phyloP scores from a whole-genome alignment of 2,113 vertebrate species.

The Brachirus orientalis region DNA sequence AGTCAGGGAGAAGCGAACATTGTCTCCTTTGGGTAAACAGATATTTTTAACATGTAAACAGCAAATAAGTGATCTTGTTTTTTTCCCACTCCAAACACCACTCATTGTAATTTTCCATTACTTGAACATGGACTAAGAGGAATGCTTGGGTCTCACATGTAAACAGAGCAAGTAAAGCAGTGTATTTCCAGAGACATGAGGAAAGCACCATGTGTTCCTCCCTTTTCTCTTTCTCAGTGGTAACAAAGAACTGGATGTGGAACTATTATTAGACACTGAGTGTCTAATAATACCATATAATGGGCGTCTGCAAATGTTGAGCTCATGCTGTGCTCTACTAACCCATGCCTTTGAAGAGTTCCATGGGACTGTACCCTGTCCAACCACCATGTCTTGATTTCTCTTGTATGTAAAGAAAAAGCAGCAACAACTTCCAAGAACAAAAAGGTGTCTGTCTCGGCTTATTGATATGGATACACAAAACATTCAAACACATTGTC shows the following conservation, averaged over 20 bases:
- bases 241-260: slow-evolving; percentile 22
- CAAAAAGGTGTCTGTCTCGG: not conserved
- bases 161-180: slow-evolving; percentile 1
- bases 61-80: slow-evolving; percentile 21
- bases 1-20: slow-evolving; percentile 10
- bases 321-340: slow-evolving; percentile 44
- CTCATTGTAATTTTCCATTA: slow-evolving; percentile 26
- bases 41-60: slow-evolving; percentile 22
- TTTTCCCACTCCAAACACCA: slow-evolving; percentile 39
- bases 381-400: slow-evolving; percentile 30
- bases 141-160: slow-evolving; percentile 45
- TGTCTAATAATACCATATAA: slow-evolving; percentile 55
- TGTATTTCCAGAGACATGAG: slow-evolving; percentile 22
- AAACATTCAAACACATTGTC: slow-evolving; percentile 2
- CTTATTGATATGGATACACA: not conserved
- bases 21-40: slow-evolving; percentile 17
- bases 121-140: slow-evolving; percentile 32
- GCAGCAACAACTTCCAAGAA: not conserved
- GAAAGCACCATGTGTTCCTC: slow-evolving; percentile 7
- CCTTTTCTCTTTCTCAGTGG: slow-evolving; percentile 18
- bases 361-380: not conserved
- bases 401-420: not conserved
- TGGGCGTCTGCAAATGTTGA: slow-evolving; percentile 37
- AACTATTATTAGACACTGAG: slow-evolving; percentile 59
- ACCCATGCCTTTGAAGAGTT: slow-evolving; percentile 44